phyloP scores from a whole-genome alignment of 2,888 invertebrate species.

The Anarsia innoxiella region DNA sequence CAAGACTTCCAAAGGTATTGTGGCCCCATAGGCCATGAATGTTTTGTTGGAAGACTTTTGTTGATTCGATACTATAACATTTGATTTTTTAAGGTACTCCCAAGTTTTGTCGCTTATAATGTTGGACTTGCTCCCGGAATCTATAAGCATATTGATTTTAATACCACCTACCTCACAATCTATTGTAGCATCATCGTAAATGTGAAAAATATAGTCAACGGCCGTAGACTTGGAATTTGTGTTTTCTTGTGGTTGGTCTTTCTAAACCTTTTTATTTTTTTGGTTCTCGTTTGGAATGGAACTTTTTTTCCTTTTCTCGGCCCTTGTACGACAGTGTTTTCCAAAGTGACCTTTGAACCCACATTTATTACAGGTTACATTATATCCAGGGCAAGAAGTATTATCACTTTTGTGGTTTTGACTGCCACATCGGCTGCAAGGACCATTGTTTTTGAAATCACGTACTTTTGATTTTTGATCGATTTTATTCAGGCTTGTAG shows the following conservation, averaged over 20 bases:
- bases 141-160: conserved; percentile 17
- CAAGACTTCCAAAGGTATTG: conserved; percentile 16
- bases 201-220: conserved; percentile 18
- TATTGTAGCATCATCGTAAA: conserved; percentile 16
- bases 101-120: conserved; percentile 18
- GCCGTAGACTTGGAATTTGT: background rate
- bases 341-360: conserved; percentile 16
- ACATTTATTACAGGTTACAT: conserved; percentile 12
- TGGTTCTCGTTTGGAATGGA: background rate
- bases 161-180: conserved; percentile 17
- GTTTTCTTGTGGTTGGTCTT: conserved; percentile 1
- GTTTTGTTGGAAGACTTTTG: conserved; percentile 13
- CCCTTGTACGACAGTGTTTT: conserved; percentile 12
- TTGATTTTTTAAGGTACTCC: conserved; percentile 14
- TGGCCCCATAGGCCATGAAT: conserved; percentile 20
- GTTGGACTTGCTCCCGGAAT: conserved; percentile 21
- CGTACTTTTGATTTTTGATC: background rate
- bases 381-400: conserved; percentile 7
- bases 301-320: conserved; percentile 8
- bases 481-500: background rate
- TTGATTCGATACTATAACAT: conserved; percentile 12
- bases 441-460: background rate
- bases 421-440: conserved; percentile 5
- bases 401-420: background rate
- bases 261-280: background rate